Base-by-base conservation (phyloP, 2,888 invertebrate species). In the Nezara viridula region DNA sequence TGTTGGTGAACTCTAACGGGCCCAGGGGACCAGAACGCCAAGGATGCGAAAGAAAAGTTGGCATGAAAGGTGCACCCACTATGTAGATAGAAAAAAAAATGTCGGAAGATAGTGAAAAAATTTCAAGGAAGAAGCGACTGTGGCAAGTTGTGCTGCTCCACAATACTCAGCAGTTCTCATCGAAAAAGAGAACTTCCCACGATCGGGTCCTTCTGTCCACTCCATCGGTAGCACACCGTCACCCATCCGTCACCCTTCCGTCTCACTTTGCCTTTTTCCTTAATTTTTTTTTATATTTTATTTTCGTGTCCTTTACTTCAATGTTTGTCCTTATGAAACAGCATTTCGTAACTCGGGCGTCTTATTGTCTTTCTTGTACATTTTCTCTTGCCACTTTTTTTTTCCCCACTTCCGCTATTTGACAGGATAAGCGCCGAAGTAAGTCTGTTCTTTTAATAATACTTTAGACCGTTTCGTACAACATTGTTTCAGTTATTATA, bases 21-120 rank as follows among this genome's bases (percentile, higher is more conserved):
- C 77, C 32, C 73, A 88, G 49, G 21, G 88, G 73, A 88, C 88
- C 88, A 88, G 88, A 88, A 88, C 88, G 73, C n/a, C 66, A 14
- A n/a, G 47, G 88, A 88, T 66, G n/a, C 40, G 88, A 88, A 88
- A 88, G 88, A 88, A 88, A 88, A 73, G 60, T 88, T 88, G 88
- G 88, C 88, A 88, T 88, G 88, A 88, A 88, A 60, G 88, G 88
- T 86, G 50, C 55, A 86, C 50, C 50, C 50, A 73, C 66, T 49
- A 88, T 49, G 66, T 73, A 66, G 40, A 88, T 49, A 77, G 44
- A 88, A 73, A 77, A 77, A 88, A 88, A 88, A 44, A 32, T 52
- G n/a, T 60, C 44, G 77, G 77, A 88, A 88, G 44, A 88, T 40
- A 88, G 55, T 55, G 44, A 88, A 88, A 88, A 73, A 66, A 88